Base-by-base conservation (phyloP, 2,888 invertebrate genomes). In the Sabatieria punctata region DNA sequence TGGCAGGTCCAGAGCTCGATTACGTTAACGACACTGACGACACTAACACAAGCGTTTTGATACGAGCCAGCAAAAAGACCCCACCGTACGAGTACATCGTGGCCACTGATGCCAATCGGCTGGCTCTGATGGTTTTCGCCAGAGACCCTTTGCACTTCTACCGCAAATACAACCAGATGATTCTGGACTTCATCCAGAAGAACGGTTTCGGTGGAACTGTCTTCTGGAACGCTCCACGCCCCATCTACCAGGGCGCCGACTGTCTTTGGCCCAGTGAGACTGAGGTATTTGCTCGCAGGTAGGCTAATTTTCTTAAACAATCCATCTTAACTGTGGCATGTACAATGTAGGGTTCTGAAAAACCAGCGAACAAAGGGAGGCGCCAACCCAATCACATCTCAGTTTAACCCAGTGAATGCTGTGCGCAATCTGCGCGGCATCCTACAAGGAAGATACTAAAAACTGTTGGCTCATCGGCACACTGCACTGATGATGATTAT, bases 181-280 rank as follows among this genome's bases (percentile, higher is more conserved):
- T 65, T 26, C 54, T 52, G 30, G 55, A 57, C 30, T 64, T 53
- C 51, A 55, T 65, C 53, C 54, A 58, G 44, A 52, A 55, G 38
- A 49, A 57, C 21, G 61, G 64, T n/a, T 65, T 63, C 50, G 65
- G 64, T 27, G 64, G 63, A 41, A 54, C 53, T 36, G 59, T 61
- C n/a, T 65, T 65, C 54, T 64, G 64, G 63, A 65, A 65, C 53
- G 54, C 59, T 38, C 65, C 65, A 35, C 52, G 55, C 41, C 60
- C 63, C 43, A 62, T 65, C 52, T 65, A 65, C 53, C 65, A 65
- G 50, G 65, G 63, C 21, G 57, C 60, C 30, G 65, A 65, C 50
- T 65, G 65, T 51, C 58, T 60, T 24, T 65, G 64, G 61, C 65
- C 64, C 26, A 53, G 56, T 2, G 60, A 64, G 52, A 60, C 60